A percentile compares a stretch with the other conserved stretches of the same genome.
These are phyloP conservation scores for Octomys mimax DNA, from an alignment of 2,797 vertebrate species.

Conservation along the genomic window DNA sequence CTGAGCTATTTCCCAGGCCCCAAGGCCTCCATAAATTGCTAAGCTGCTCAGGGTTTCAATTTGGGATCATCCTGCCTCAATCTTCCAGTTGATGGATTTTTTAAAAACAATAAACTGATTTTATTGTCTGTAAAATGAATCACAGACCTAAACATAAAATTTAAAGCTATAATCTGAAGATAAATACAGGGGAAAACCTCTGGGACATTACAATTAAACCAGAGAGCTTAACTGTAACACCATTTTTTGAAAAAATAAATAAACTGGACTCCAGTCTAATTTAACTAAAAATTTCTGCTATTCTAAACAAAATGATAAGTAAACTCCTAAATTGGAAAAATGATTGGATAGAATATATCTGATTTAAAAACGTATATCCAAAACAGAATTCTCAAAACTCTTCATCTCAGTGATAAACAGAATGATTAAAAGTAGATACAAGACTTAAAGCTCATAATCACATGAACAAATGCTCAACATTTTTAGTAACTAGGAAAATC, in stretches of 20 bases:
- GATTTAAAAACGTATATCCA: background rate
- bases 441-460: background rate
- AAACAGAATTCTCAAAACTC: background rate
- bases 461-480: background rate
- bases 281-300: background rate
- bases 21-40: background rate
- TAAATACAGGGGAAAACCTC: background rate
- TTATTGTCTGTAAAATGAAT: background rate
- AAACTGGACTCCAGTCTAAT: background rate
- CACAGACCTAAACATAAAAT: background rate
- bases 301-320: conserved; percentile 11
- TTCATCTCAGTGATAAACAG: background rate
- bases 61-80: background rate
- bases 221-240: background rate
- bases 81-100: background rate
- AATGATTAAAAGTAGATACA: background rate
- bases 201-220: background rate
- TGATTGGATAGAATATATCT: background rate
- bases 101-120: background rate
- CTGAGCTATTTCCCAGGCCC: no score
- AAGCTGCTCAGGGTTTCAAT: background rate
- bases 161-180: background rate
- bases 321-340: background rate
- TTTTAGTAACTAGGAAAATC: background rate
- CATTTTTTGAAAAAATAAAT: background rate